These are phyloP conservation scores for Spongilla lacustris DNA, from an alignment of 37 sponge, comb jelly and placozoan genomes.

Conservation along the genomic window DNA sequence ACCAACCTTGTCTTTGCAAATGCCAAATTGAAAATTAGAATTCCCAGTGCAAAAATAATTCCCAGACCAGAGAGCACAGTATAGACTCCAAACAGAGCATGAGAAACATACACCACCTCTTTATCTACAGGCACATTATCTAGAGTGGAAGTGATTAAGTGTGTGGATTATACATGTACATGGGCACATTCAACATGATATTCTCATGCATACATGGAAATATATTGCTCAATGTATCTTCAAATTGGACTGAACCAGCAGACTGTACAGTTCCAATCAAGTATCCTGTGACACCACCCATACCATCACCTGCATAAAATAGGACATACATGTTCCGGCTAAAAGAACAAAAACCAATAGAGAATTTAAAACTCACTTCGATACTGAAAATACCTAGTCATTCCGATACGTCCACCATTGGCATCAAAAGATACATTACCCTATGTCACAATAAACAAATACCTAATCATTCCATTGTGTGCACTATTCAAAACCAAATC, in stretches of 20 bases:
- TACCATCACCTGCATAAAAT: background rate
- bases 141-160: background rate
- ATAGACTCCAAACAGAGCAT: conserved; percentile 13
- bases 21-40: conserved; percentile 44
- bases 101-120: background rate
- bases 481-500: too few species aligned
- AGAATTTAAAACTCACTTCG: conserved; percentile 27
- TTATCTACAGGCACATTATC: conserved; percentile 20
- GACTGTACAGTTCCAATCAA: background rate
- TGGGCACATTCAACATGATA: background rate
- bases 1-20: conserved; percentile 61
- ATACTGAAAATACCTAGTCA: conserved; percentile 61
- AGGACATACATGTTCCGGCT: background rate
- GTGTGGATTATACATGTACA: too few species aligned
- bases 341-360: background rate
- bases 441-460: conserved; percentile 6
- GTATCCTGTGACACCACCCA: background rate
- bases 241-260: background rate
- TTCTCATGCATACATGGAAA: background rate
- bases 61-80: conserved; percentile 16
- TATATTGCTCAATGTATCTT: background rate
- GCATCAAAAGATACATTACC: conserved; percentile 33
- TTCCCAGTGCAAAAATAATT: background rate
- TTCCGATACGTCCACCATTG: conserved; percentile 34
- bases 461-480: too few species aligned